Evolutionary conservation across 2,113 vertebrate species (phyloP).

Genomic region (Empidonax traillii): DNA sequence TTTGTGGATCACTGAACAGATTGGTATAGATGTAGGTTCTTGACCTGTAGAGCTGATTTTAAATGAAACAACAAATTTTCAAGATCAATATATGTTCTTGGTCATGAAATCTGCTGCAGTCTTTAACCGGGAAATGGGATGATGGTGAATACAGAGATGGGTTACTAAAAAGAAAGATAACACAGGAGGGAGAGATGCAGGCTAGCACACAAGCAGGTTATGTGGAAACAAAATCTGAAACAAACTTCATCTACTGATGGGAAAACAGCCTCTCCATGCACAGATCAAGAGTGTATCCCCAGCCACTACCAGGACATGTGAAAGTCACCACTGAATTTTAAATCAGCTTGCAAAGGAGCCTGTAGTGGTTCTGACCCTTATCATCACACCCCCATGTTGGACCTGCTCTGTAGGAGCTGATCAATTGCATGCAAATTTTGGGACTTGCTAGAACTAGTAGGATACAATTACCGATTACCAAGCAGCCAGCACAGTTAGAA

Average conservation of each 20-base stretch:
- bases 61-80: not conserved
- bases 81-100: not conserved
- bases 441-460: not conserved
- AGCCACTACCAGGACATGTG: not conserved
- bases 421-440: not conserved
- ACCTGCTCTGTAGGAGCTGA: not conserved
- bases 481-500: not conserved
- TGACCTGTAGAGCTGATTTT: not conserved
- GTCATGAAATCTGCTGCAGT: not conserved
- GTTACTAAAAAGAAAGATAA: not conserved
- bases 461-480: not conserved
- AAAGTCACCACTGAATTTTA: not conserved
- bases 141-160: not conserved
- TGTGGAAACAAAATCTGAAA: not conserved
- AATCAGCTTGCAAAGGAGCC: not conserved
- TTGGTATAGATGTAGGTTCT: not conserved
- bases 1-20: not conserved
- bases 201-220: not conserved
- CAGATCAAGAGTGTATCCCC: not conserved
- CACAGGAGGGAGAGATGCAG: not conserved
- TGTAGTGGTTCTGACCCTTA: not conserved
- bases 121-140: not conserved
- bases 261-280: not conserved
- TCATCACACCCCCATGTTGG: not conserved
- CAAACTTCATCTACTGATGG: not conserved